Evolutionary conservation across 2,113 vertebrate species (phyloP), one percentile per base, ranked within the genome.

Genomic region (Chiloscyllium plagiosum): DNA sequence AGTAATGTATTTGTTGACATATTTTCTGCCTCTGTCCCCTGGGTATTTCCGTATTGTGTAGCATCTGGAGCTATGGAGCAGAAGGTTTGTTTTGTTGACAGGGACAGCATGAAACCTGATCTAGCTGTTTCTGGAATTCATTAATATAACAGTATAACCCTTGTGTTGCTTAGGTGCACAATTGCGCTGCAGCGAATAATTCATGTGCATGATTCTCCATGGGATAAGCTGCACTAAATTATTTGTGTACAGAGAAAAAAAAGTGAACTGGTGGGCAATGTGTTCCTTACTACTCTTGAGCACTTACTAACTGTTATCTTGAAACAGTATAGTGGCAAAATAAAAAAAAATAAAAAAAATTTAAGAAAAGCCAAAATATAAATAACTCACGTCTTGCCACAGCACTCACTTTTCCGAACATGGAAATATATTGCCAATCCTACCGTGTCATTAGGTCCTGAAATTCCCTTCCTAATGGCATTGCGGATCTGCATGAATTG

Each of bases 1-100:
- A 95, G 4, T 47, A 47, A 95, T 95, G 47, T 26, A n/a, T 70
- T 24, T 95, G 94, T 95, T 95, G 72, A 72, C 94, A 72, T 52
- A 95, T 29, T 66, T 66, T 50, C 12, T 26, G 50, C 37, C 6
- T 66, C 42, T 69, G 68, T 66, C 69, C 42, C 22, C 69, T 52
- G 94, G 5, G 24, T 26, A 95, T 29, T 65, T 33, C 42, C 12
- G 17, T 13, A 19, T 15, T 72, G 33, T 33, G 68, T 76, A 26
- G 47, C 69, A 76, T 5, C 69, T 95, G 94, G 94, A 76, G 47
- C 13, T 72, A 72, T 95, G 42, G 66, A 94, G 37, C 22, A 94
- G 7, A 8, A 42, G 66, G 66, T 19, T 72, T 95, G 94, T 72
- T 72, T 72, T 95, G 69, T 13, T 95, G 68, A 47, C 89, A 68